phyloP scores from a whole-genome alignment of 1,140 invertebrate genomes.

The Drosophila kurseongensis region DNA sequence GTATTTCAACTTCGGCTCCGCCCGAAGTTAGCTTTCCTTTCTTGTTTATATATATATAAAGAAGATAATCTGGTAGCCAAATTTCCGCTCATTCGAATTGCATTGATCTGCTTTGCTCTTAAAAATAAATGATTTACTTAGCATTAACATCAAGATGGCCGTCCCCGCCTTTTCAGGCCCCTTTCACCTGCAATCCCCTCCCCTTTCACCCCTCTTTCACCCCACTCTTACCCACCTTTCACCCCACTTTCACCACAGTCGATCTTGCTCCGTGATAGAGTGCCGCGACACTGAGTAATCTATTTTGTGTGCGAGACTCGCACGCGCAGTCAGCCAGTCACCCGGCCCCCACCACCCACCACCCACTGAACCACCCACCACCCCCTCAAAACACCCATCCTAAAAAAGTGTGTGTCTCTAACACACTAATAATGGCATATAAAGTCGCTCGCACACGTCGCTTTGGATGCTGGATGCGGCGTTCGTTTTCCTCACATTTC shows the following conservation, averaged over 20 bases:
- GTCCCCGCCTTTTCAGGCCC: neutral
- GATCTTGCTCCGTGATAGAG: constrained; percentile 66
- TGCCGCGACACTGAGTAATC: constrained; percentile 80
- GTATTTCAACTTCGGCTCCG: too few relatives aligned
- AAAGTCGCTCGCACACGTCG: constrained; percentile 75
- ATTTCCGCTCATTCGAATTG: neutral
- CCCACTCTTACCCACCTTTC: neutral
- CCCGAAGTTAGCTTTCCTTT: too few relatives aligned
- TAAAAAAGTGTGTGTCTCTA: constrained; percentile 28
- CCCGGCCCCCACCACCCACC: neutral
- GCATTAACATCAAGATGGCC: constrained; percentile 26
- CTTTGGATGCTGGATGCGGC: constrained; percentile 28
- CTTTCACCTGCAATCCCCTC: too few relatives aligned
- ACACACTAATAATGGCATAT: constrained; percentile 72
- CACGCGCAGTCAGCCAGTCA: constrained; percentile 1
- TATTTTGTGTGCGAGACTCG: constrained; percentile 67
- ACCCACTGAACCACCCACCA: neutral
- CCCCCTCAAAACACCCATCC: neutral
- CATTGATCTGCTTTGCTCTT: constrained; percentile 2
- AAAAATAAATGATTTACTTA: constrained; percentile 44
- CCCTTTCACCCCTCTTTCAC: neutral
- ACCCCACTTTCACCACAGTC: constrained; percentile 2
- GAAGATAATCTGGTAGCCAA: neutral
- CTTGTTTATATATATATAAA: constrained; percentile 4
- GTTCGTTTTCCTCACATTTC: constrained; percentile 26